A percentile compares a stretch with the other conserved stretches of the same genome.
Evolutionary conservation across 2,113 vertebrate species (phyloP).

Genomic region (Steatornis caripensis): DNA sequence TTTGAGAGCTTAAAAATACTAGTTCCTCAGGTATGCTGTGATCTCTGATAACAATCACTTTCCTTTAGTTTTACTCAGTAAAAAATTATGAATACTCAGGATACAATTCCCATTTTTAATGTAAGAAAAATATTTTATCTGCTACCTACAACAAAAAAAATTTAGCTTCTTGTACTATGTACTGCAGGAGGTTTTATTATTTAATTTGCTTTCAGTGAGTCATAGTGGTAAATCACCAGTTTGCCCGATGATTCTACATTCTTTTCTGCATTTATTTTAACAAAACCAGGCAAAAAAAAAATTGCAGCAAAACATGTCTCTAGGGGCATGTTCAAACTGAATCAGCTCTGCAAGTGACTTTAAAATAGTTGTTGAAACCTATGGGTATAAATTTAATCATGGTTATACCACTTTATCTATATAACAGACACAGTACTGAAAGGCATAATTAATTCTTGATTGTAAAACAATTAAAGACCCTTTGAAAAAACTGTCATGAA

Average conservation of each 20-base stretch:
- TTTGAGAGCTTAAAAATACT: background rate
- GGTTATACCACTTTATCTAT: background rate
- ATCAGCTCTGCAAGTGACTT: background rate
- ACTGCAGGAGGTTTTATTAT: background rate
- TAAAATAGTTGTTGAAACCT: slow-evolving; percentile 4
- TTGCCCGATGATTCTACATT: background rate
- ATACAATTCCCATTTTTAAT: background rate
- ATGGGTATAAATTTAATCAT: background rate
- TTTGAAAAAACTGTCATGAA: background rate
- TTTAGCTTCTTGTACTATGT: background rate
- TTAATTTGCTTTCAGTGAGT: background rate
- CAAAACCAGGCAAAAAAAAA: background rate
- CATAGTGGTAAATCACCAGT: background rate
- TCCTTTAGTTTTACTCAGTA: background rate
- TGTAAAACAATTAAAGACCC: background rate
- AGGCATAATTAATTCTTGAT: slow-evolving; percentile 9
- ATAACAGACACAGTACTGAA: background rate
- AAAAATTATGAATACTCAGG: background rate
- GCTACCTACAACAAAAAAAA: background rate
- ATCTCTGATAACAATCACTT: background rate
- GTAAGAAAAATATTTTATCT: background rate
- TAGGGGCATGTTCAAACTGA: background rate
- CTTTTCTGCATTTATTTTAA: background rate
- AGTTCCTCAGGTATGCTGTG: background rate
- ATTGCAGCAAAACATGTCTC: background rate